Percentiles rank a stretch among this genome's conserved stretches.
Conservation (phyloP, 2,797 vertebrate species). For the Tympanoctomys barrerae region DNA sequence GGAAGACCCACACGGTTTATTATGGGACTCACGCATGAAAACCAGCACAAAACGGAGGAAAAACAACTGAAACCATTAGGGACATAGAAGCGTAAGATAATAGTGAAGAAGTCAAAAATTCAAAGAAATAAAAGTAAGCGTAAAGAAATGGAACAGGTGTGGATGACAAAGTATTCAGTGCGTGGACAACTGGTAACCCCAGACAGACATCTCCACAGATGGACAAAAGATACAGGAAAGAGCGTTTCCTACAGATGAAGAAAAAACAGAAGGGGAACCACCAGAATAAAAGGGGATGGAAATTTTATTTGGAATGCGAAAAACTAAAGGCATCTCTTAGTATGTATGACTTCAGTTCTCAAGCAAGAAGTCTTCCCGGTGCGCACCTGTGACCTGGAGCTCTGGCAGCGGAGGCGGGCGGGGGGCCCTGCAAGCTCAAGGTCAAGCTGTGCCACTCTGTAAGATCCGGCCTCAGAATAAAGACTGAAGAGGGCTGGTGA, state of each 20-base stretch:
- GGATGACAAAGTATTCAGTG: constrained; percentile 22
- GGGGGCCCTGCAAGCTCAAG: neutral
- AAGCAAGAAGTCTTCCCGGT: neutral
- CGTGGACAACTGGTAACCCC: neutral
- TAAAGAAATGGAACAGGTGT: neutral
- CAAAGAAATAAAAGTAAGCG: neutral
- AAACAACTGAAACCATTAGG: neutral
- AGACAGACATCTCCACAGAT: neutral
- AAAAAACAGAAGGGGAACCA: neutral
- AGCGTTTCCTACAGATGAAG: constrained; percentile 37
- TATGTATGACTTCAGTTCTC: neutral
- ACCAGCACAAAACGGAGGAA: neutral
- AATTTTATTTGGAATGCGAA: neutral
- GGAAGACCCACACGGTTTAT: neutral
- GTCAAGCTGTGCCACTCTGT: neutral
- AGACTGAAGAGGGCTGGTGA: neutral
- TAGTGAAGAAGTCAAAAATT: neutral
- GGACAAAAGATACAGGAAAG: neutral
- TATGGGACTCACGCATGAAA: neutral
- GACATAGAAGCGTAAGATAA: neutral
- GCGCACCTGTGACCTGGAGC: neutral
- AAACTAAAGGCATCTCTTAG: neutral
- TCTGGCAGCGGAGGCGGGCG: neutral
- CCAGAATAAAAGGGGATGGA: neutral
- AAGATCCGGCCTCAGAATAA: neutral